These are phyloP conservation scores for Pomacea maculata DNA, from an alignment of 1,140 invertebrate genomes.

Conservation along the genomic window DNA sequence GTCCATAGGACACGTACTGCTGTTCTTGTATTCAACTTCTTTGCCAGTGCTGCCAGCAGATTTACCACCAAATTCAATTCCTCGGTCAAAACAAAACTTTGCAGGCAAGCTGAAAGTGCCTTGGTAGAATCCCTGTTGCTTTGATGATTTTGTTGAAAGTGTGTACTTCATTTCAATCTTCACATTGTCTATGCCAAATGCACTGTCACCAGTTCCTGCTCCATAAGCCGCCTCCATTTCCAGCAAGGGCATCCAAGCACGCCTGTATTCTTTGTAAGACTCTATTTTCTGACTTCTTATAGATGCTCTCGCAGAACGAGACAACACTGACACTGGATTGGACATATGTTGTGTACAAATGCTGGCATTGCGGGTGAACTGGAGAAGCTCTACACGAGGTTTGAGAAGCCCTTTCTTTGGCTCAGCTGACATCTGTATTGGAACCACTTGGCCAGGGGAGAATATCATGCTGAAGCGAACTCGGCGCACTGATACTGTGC, in stretches of 20 bases:
- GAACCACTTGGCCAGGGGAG: constrained; percentile 32
- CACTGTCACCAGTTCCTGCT: constrained; percentile 34
- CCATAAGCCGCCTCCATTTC: constrained; percentile 47
- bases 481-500: background rate
- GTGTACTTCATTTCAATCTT: constrained; percentile 28
- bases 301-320: constrained; percentile 7
- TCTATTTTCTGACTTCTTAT: constrained; percentile 25
- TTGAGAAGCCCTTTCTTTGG: constrained; percentile 36
- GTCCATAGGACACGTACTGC: constrained; percentile 20
- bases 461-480: constrained; percentile 12
- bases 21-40: background rate
- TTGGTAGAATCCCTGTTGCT: background rate
- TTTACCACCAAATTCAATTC: constrained; percentile 28
- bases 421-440: constrained; percentile 44
- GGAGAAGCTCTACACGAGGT: constrained; percentile 48
- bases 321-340: constrained; percentile 43
- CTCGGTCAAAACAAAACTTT: constrained; percentile 32
- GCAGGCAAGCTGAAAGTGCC: constrained; percentile 26
- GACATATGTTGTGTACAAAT: constrained; percentile 50
- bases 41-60: constrained; percentile 7
- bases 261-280: constrained; percentile 40
- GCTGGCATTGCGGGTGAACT: constrained; percentile 40
- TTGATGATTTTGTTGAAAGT: background rate
- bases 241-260: constrained; percentile 48
- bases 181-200: constrained; percentile 48